phyloP scores from a whole-genome alignment of 2,113 vertebrate species.

The Accipiter cooperii region DNA sequence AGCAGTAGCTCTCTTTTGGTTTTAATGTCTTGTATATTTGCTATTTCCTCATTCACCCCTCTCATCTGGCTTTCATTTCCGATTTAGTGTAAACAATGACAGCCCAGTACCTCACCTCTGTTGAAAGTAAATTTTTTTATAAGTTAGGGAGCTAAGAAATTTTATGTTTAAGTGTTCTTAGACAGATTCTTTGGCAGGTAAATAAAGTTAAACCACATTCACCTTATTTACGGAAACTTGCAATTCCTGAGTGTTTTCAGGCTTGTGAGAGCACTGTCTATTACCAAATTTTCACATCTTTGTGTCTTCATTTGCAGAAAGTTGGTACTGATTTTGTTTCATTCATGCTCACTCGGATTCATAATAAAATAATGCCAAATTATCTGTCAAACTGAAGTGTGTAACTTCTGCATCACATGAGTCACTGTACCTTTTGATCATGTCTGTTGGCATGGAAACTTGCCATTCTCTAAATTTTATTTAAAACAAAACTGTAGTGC shows the following conservation, averaged over 20 bases:
- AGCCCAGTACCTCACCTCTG: constrained; percentile 65
- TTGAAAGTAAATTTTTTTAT: constrained; percentile 55
- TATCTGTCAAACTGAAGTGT: constrained; percentile 64
- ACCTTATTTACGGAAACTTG: constrained; percentile 58
- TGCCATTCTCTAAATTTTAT: constrained; percentile 9
- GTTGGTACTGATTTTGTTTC: constrained; percentile 68
- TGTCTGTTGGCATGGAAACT: constrained; percentile 41
- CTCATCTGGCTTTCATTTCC: constrained; percentile 19
- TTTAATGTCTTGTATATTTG: constrained; percentile 48
- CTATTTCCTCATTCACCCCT: not conserved
- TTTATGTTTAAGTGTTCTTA: constrained; percentile 69
- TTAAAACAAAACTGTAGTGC: constrained; percentile 27
- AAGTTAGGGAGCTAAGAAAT: constrained; percentile 64
- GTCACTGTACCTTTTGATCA: constrained; percentile 28
- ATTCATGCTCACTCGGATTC: constrained; percentile 61
- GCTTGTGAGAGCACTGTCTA: constrained; percentile 59
- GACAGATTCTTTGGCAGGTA: constrained; percentile 62
- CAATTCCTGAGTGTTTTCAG: constrained; percentile 60
- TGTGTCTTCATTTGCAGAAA: constrained; percentile 69
- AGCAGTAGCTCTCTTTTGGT: not conserved
- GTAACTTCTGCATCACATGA: constrained; percentile 47
- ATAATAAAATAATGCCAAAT: constrained; percentile 76
- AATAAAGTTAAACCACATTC: constrained; percentile 58
- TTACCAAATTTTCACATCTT: constrained; percentile 50
- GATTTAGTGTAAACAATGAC: constrained; percentile 44